Base-by-base conservation (phyloP, 2,113 vertebrate genomes). In the Oryzias javanicus region DNA sequence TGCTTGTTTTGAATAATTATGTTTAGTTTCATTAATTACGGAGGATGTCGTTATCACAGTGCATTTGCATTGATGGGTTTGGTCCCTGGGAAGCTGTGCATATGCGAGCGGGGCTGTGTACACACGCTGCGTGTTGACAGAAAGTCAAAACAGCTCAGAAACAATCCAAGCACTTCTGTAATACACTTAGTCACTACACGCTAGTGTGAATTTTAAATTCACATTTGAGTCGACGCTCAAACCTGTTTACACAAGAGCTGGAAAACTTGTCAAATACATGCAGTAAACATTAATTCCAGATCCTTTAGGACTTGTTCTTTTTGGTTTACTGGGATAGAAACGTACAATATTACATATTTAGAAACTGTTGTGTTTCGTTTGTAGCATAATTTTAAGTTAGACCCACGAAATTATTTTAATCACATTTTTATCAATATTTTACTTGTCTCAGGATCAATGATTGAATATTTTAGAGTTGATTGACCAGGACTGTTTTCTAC, bases 1-100 rank as follows among this genome's bases (percentile, higher is more conserved):
- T 76, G 85, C 78, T 81, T 78, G 80, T 85, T 86, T 86, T 87
- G 81, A 89, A 88, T 86, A 85, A 87, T 86, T 79, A 54, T 70
- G 63, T 83, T 79, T 75, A 80, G 83, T 87, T 84, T 78, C 81
- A 86, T 88, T 85, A 85, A 88, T 88, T 85, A 84, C 79, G 45
- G 60, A 85, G 84, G 72, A 80, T 80, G 83, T 82, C 71, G 76
- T 87, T 89, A 87, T 85, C 74, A 78, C 76, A 78, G 73, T 16
- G 59, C 75, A 51, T 86, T 83, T 74, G 70, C 76, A 60, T 40
- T 81, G 75, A 80, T 84, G 68, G 70, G 81, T 82, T 78, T 82
- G 77, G 65, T 61, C 78, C 80, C 63, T 76, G 67, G 41, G 55
- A 49, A 65, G 55, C 50, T 52, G 67, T 47, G 50, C 49, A n/a